Evolutionary conservation across 2,888 invertebrate genomes (phyloP), one percentile per base, ranked within the genome.

Genomic region (Ochlodes sylvanus): DNA sequence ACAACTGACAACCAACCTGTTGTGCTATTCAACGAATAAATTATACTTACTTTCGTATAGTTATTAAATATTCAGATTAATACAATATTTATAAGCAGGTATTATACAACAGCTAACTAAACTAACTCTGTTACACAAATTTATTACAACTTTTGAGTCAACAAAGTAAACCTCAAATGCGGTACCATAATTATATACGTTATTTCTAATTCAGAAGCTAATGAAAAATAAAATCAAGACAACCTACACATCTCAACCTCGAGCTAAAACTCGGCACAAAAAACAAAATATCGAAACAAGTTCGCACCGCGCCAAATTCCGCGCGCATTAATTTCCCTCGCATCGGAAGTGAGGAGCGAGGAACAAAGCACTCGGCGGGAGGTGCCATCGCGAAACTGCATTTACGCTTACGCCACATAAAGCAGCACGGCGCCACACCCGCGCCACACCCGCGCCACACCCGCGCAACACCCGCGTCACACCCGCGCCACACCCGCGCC

Each of bases 271-370:
- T 27, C 21, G 17, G 50, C 9, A 10, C 7, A 19, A 50, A 62
- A 62, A 62, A 32, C 17, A 61, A 38, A 62, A 38, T 50, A n/a
- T 2, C 54, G 15, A 17, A 21, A 55, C 27, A 54, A 38, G 38
- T 52, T 44, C 21, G 3, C 12, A 57, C 17, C 57, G 76, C 75
- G 77, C 76, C 77, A 79, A 81, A 78, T 73, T 76, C 75, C 70
- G 68, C 63, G 71, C 69, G 72, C 80, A 79, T 80, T 80, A 78
- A 79, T 81, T 76, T 74, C 72, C 71, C 69, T 74, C 62, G 71
- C 65, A 74, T 70, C 74, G 77, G 79, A 79, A 77, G 70, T 70
- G 70, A 71, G 73, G 73, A 74, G 72, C 73, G 73, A 72, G 72
- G 77, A 77, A 73, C 71, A 73, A 69, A 70, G 60, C 61, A 70